Conservation (phyloP, 2,888 invertebrate genomes). For the Oasisia sp. region DNA sequence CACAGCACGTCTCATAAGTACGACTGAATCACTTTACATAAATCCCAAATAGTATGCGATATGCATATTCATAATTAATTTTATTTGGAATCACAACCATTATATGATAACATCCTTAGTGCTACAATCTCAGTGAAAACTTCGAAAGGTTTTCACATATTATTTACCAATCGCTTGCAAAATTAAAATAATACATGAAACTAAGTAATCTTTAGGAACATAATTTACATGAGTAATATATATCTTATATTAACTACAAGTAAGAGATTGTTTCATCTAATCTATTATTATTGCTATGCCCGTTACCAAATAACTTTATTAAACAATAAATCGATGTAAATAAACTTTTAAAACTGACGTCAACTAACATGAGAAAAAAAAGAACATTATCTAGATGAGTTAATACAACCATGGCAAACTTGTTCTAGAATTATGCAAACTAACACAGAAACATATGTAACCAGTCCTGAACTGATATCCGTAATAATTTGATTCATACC, state of each 20-base stretch:
- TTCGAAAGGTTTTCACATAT: too few relatives aligned
- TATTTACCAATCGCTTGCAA: too few relatives aligned
- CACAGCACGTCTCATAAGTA: too few relatives aligned
- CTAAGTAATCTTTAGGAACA: too few relatives aligned
- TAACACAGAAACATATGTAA: not conserved
- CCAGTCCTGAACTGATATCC: not conserved
- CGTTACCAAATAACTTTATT: not conserved
- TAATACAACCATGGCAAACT: not conserved
- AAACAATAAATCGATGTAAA: not conserved
- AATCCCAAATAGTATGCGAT: too few relatives aligned
- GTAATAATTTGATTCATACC: not conserved
- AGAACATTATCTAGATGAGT: not conserved
- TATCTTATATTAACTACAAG: not conserved
- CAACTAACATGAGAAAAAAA: not conserved
- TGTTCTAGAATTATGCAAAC: not conserved
- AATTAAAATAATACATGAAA: too few relatives aligned
- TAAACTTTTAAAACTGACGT: not conserved
- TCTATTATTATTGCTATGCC: not conserved
- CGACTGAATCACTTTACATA: too few relatives aligned
- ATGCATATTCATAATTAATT: too few relatives aligned
- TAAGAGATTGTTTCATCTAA: not conserved
- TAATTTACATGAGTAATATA: not conserved
- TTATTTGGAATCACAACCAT: too few relatives aligned
- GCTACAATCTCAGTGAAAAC: too few relatives aligned
- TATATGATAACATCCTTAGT: too few relatives aligned